Base-by-base conservation (phyloP, 1,140 invertebrate genomes). In the Hirudo medicinalis region DNA sequence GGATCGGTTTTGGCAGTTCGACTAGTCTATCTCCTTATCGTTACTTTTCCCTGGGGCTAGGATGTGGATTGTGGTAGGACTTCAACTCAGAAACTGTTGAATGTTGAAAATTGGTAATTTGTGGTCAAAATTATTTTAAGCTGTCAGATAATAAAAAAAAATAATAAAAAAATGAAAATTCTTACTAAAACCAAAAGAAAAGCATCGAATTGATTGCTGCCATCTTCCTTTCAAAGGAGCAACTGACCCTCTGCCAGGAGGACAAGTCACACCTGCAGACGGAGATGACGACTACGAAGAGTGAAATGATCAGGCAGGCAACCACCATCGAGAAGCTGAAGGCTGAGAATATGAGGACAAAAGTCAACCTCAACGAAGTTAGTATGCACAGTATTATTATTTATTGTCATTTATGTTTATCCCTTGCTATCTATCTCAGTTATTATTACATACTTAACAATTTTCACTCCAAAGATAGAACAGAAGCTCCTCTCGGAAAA, bases 221-320 rank as follows among this genome's bases (percentile, higher is more conserved):
- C 9, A 5, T 13, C 19, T 25, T 32, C 22, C 19, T 1, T 32
- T 20, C 57, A 22, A 79, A 82, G 75, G 77, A 83, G 29, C 83
- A 84, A 72, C 76, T 84, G 54, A 78, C 80, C 69, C 25, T 72
- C 15, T 78, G 80, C 54, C 82, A 83, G 70, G 78, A 80, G 54
- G 77, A 78, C 32, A 74, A 72, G 67, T n/a, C 76, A 13, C 75
- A 78, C 53, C 74, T 84, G 17, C 83, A 84, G 73, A 78, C 79
- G 63, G 82, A 84, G 69, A 73, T 84, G 32, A 82, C 82, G 1
- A 74, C 76, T 22, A 71, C 79, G 0, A 81, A 84, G 75, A 76
- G 74, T 36, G 76, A 77, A 32, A 75, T 77, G 29, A 74, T 79
- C 5, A 75, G 76, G 17, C 77, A 80, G 43, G 78, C 76, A 11